Percentiles rank a stretch among this genome's conserved stretches.
Conservation (phyloP, 2,888 invertebrate species). For the Melieria omissa region DNA sequence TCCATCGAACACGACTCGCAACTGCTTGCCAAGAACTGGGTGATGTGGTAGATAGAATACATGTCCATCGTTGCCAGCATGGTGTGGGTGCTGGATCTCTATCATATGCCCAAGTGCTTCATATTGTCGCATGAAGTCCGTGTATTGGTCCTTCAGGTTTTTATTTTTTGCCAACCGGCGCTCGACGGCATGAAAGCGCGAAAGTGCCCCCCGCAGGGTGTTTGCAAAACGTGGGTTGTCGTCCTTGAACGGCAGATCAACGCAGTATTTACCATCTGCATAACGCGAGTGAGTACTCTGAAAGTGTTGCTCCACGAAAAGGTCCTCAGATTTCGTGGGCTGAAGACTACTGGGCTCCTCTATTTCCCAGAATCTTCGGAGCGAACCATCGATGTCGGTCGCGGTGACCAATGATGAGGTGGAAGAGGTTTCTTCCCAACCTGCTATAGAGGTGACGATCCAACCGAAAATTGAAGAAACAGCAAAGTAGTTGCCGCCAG, state of each 20-base stretch:
- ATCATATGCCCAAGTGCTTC: not conserved
- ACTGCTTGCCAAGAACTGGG: slow-evolving; percentile 33
- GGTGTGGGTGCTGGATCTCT: too few relatives aligned
- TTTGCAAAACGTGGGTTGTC: slow-evolving; percentile 11
- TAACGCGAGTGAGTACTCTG: slow-evolving; percentile 20
- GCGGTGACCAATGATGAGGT: slow-evolving; percentile 4
- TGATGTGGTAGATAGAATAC: slow-evolving; percentile 35
- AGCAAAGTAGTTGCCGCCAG: slow-evolving; percentile 21
- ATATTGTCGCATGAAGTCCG: slow-evolving; percentile 20
- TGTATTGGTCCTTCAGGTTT: slow-evolving; percentile 15
- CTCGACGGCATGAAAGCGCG: slow-evolving; percentile 24
- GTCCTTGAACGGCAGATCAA: slow-evolving; percentile 21
- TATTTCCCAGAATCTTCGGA: slow-evolving; percentile 30
- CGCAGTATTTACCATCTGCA: too few relatives aligned
- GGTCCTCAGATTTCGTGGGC: not conserved
- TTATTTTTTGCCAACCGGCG: slow-evolving; percentile 27
- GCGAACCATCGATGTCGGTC: slow-evolving; percentile 10
- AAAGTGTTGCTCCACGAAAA: slow-evolving; percentile 27
- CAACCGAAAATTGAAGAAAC: slow-evolving; percentile 33
- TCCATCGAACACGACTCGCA: slow-evolving; percentile 40
- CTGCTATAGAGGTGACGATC: slow-evolving; percentile 21
- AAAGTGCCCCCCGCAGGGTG: not conserved
- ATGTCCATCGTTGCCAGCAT: not conserved
- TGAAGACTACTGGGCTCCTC: not conserved
- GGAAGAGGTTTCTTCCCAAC: not conserved